Evolutionary conservation across 2,888 invertebrate species (phyloP), one percentile per base, ranked within the genome.

Genomic region (Diaprepes abbreviatus): DNA sequence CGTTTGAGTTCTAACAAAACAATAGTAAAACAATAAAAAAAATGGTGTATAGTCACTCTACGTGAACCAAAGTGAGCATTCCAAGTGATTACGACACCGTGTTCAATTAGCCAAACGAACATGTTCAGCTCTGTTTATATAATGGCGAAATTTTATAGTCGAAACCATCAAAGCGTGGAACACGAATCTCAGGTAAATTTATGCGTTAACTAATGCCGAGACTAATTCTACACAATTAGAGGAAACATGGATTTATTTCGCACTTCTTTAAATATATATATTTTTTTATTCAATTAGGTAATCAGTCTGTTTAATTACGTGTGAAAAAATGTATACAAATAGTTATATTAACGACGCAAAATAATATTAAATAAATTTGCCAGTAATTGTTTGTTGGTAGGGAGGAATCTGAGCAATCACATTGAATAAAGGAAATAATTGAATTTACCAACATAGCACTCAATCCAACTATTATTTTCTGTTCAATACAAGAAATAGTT

Each of bases 51-150:
- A n/a, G 48, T 28, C 48, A 50, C 48, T 28, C 28, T 50, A 28
- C 14, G 14, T 28, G 48, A 50, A 28, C 28, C 28, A 50, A 50
- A 50, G 28, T 50, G 48, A 50, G 28, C 43, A 48, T 48, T 48
- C 48, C 48, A 33, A 45, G 57, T 55, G 65, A 43, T 50, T 58
- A 57, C 66, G 38, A 66, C 66, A 73, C 71, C 74, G 73, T 73
- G 75, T 75, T 75, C 74, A 78, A 78, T 77, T 76, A 78, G 76
- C 75, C 71, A 74, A 74, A 73, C 74, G 71, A 74, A 72, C 74
- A 74, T 74, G 75, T 74, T 73, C 64, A 71, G 72, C 72, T 64
- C 68, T 73, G 73, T 74, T 75, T 76, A 71, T 74, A 62, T 76
- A 76, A 76, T 73, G 66, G 72, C 73, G 70, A 75, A 74, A 74